Conservation (phyloP, 2,113 vertebrate species). For the Mastomys natalensis region DNA sequence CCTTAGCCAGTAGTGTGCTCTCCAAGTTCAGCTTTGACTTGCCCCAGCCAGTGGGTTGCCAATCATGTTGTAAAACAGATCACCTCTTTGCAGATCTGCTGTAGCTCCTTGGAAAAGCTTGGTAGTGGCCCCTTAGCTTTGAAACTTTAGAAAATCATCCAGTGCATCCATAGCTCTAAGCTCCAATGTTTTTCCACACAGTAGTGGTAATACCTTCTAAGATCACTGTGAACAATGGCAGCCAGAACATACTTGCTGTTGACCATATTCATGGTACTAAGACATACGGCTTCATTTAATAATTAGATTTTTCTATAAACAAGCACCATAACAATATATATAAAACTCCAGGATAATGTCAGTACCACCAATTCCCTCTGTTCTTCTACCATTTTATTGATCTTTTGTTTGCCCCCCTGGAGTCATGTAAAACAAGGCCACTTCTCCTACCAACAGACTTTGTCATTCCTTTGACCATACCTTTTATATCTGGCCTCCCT, state of each 20-base stretch:
- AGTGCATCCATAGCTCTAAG: neutral
- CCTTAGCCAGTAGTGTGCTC: neutral
- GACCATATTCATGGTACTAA: neutral
- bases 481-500: neutral
- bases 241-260: neutral
- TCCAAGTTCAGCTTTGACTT: neutral
- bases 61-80: neutral
- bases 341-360: neutral
- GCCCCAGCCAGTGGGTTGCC: neutral
- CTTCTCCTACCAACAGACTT: constrained; percentile 22
- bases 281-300: neutral
- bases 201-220: neutral
- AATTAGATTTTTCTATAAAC: neutral
- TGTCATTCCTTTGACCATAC: neutral
- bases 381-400: neutral
- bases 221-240: neutral
- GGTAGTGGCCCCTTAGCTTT: neutral
- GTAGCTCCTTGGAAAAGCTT: neutral
- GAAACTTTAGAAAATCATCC: constrained; percentile 10
- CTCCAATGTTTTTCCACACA: constrained; percentile 3
- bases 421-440: constrained; percentile 6
- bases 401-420: neutral
- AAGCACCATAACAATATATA: neutral
- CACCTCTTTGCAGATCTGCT: neutral
- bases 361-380: neutral